Evolutionary conservation across 2,797 vertebrate species (phyloP), one percentile per base, ranked within the genome.

Genomic region (Eulemur coronatus): DNA sequence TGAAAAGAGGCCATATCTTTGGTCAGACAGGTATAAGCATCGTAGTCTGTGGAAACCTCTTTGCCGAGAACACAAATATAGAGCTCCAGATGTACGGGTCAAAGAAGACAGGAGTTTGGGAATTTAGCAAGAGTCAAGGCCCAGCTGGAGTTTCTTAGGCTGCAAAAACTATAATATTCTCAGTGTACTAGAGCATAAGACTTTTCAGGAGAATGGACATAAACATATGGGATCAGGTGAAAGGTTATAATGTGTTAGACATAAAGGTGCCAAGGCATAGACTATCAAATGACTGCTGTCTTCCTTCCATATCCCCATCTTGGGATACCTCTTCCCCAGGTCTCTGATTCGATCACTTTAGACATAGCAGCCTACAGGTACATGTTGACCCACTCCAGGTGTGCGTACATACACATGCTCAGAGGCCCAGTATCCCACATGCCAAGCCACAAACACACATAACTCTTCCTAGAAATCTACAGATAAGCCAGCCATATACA

Each of bases 161-260:
- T 75, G 14, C 26, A 93, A 7, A 92, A 91, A 89, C 81, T 91
- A 72, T 18, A 91, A 59, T 91, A 22, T 50, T 94, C 15, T 85
- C 41, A 70, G 5, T 86, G 46, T 80, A 79, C 13, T 82, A 82
- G 88, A 7, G 28, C 5, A 48, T 17, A 90, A 80, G 13, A 90
- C 0, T 22, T 92, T 91, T 82, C 9, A 57, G 33, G 28, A 84
- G 43, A 94, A 90, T 55, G 15, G 12, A 24, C 18, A 69, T 92
- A 82, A 79, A 88, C 9, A 43, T n/a, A 90, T 76, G 22, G 9
- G 7, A 82, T 88, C 70, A 70, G 11, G n/a, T 79, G 12, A 75
- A 67, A 95, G 20, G 17, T 90, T 72, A 73, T 48, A 89, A 26
- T 81, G 4, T 90, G 5, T 38, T 91, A 41, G 57, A 4, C 13